Base-by-base conservation (phyloP, 2,888 invertebrate genomes). In the Conus canariensis region DNA sequence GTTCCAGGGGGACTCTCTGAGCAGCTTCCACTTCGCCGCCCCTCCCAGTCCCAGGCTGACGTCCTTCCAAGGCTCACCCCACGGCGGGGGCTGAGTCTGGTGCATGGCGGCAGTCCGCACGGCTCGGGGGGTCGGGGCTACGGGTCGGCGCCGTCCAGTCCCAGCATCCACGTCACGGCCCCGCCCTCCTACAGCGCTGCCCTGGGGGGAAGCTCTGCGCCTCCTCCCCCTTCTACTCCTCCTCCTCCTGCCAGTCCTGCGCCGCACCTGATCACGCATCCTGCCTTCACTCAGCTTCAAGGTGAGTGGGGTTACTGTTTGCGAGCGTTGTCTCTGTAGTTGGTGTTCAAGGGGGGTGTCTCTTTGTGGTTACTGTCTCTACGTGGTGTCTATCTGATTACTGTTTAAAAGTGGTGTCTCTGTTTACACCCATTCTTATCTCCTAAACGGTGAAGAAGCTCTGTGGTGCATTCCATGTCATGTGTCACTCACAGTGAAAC, bases 91-190 rank as follows among this genome's bases (percentile, higher is more conserved):
- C 22, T 10, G 67, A 67, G 22, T 16, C 22, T 22, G 45, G 45
- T 45, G 45, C 45, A 45, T 45, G 45, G 45, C 45, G 45, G 22
- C 85, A 10, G 22, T 58, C 59, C 59, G 16, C 59, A 19, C 82
- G 30, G 56, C 30, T 80, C 85, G 22, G 83, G 83, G 22, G 19
- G 56, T 56, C 58, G 56, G 56, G 22, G 56, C 56, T 58, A 83
- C 22, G 82, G 82, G 22, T n/a, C 22, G 19, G 82, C 82, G 19
- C 82, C 82, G 16, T 9, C 82, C 82, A 83, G 82, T 83, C 82
- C 82, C 22, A 58, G 82, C 30, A 56, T 83, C 19, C 58, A 56
- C 56, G 82, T 83, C 56, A 83, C 82, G 8, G 82, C 82, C 8
- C 82, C 82, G 58, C 82, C 82, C 16, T 83, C 58, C 0, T 83